Evolutionary conservation across 2,797 vertebrate genomes (phyloP).

Genomic region (Meriones psammophilus): DNA sequence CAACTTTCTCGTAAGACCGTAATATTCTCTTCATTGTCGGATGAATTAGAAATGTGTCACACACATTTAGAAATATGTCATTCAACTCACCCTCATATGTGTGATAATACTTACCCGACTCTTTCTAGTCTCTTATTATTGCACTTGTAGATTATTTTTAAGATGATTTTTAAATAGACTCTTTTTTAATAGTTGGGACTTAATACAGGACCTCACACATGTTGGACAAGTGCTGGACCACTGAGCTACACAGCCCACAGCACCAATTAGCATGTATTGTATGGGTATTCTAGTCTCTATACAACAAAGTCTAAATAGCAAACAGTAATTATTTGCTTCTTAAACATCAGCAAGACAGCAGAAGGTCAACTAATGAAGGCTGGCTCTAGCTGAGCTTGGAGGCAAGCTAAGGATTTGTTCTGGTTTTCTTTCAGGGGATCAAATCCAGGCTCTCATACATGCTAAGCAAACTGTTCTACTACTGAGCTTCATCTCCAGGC

Average conservation of each 20-base stretch:
- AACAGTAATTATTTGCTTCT: background rate
- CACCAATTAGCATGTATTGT: background rate
- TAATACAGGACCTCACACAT: background rate
- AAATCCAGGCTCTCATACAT: background rate
- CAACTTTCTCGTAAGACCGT: background rate
- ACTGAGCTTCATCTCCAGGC: background rate
- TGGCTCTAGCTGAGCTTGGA: background rate
- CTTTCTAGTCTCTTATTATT: background rate
- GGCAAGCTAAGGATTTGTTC: background rate
- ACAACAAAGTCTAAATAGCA: background rate
- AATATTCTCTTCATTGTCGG: background rate
- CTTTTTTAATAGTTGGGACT: background rate
- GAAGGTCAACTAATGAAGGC: background rate
- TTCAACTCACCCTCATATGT: too few relatives aligned
- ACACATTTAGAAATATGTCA: too few relatives aligned
- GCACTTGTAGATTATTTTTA: background rate
- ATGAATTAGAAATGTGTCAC: too few relatives aligned
- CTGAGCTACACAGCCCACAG: background rate
- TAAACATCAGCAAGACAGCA: background rate
- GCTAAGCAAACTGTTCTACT: background rate
- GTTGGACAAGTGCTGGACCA: background rate
- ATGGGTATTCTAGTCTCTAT: background rate
- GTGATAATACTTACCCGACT: too few relatives aligned
- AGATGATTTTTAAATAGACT: constrained; percentile 1
- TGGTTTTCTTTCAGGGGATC: background rate